A percentile compares a stretch with the other conserved stretches of the same genome.
Evolutionary conservation across 37 sponge, comb jelly and placozoan species (phyloP).

Genomic region (Amphimedon queenslandica): DNA sequence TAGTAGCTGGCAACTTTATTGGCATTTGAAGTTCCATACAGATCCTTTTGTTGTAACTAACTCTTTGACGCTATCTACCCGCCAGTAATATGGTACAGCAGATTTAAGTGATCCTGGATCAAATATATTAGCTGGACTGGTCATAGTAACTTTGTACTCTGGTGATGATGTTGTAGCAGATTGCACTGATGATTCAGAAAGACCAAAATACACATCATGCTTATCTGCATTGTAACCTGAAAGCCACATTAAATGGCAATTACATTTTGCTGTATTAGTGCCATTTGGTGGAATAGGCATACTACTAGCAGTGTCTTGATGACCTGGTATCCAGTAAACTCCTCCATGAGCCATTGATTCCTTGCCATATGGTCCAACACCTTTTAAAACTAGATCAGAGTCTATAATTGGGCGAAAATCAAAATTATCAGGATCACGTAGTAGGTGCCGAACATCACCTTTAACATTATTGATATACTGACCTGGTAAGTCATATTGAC

Average conservation of each 20-base stretch:
- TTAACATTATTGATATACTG: conserved; percentile 6
- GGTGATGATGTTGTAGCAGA: conserved; percentile 1
- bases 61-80: background rate
- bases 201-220: conserved; percentile 27
- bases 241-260: conserved; percentile 32
- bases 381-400: background rate
- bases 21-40: conserved; percentile 13
- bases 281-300: conserved; percentile 27
- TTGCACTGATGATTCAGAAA: background rate
- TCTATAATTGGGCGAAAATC: conserved; percentile 14
- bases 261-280: conserved; percentile 22
- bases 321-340: conserved; percentile 44
- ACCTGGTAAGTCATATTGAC: conserved; percentile 3
- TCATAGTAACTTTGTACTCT: conserved; percentile 1
- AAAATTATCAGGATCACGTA: conserved; percentile 30
- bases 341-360: conserved; percentile 15
- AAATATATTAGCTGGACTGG: conserved; percentile 1
- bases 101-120: conserved; percentile 5
- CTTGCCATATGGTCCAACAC: conserved; percentile 31
- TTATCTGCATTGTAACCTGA: conserved; percentile 12
- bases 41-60: background rate
- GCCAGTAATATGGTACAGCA: background rate
- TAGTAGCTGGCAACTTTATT: no score
- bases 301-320: background rate
- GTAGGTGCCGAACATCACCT: conserved; percentile 10